phyloP scores from a whole-genome alignment of 2,113 vertebrate genomes.

The Rhinopomastus cyanomelas region DNA sequence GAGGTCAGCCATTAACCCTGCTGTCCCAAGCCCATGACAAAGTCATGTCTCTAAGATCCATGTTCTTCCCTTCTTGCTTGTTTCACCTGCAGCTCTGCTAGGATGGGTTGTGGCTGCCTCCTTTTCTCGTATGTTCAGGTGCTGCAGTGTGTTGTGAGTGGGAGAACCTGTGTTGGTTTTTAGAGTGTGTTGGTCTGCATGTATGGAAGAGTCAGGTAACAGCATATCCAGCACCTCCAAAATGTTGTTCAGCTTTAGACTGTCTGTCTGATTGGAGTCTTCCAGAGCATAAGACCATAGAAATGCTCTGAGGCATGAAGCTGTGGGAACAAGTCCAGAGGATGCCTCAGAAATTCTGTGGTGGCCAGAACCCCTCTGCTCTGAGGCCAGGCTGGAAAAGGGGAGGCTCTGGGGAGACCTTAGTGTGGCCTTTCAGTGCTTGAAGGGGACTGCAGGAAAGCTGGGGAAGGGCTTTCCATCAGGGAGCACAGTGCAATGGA shows the following conservation, averaged over 20 bases:
- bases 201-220: rapidly evolving
- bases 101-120: neutral
- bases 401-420: too few species aligned
- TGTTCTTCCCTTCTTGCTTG: too few species aligned
- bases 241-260: neutral
- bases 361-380: neutral
- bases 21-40: too few species aligned
- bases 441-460: neutral
- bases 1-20: too few species aligned
- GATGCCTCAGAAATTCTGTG: neutral
- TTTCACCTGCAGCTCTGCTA: neutral
- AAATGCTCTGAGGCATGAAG: neutral
- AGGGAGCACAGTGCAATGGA: neutral
- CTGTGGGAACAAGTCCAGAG: neutral
- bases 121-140: neutral
- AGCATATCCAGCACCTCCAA: neutral
- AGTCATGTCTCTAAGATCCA: too few species aligned
- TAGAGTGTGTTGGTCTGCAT: neutral
- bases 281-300: neutral
- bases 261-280: neutral
- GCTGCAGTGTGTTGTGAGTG: neutral
- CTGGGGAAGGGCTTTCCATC: neutral
- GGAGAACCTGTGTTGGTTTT: neutral
- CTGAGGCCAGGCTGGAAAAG: neutral
- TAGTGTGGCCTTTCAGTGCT: neutral